Base-by-base conservation (phyloP, 2,888 invertebrate species). In the Temnothorax ravouxi region DNA sequence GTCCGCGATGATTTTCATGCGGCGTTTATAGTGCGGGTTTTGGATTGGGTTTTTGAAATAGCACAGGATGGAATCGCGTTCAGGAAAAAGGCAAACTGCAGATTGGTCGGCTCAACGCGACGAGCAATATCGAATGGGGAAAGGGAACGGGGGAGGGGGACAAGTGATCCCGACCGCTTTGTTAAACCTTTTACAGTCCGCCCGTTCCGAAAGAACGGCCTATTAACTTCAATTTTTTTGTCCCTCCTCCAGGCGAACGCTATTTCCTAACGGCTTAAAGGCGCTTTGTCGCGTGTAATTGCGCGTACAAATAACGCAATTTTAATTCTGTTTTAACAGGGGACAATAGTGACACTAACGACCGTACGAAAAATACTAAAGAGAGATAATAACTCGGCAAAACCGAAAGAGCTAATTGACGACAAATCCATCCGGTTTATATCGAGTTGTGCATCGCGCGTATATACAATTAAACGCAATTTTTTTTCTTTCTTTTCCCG, bases 401-500 rank as follows among this genome's bases (percentile, higher is more conserved):
- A 34, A 34, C 34, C 34, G 6, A 47, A 1, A n/a, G 54, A 25
- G 9, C 38, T 41, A 41, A 75, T 21, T 6, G 34, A 52, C 50
- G 72, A 79, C n/a, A 54, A 64, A 54, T 81, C n/a, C 79, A 29
- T 34, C 54, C 61, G 38, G 29, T 83, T 84, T 5, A 61, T 83
- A 81, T 86, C 86, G 77, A 77, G 82, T 66, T 61, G 84, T 80
- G 87, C 83, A 88, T 85, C 89, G 76, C 75, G 61, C 61, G 21
- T 71, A 86, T 86, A 86, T 71, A 86, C 86, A 87, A 89, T 88
- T 89, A 82, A 71, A 52, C 6, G 61, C 84, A 86, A 82, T 89
- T 89, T 89, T 41, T 41, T 41, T 84, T 79, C 81, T 54, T 72
- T 84, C 82, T 86, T 84, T 82, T 5, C 81, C 86, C 41, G 21